Conservation (phyloP, 2,113 vertebrate species). For the Cinclus cinclus region DNA sequence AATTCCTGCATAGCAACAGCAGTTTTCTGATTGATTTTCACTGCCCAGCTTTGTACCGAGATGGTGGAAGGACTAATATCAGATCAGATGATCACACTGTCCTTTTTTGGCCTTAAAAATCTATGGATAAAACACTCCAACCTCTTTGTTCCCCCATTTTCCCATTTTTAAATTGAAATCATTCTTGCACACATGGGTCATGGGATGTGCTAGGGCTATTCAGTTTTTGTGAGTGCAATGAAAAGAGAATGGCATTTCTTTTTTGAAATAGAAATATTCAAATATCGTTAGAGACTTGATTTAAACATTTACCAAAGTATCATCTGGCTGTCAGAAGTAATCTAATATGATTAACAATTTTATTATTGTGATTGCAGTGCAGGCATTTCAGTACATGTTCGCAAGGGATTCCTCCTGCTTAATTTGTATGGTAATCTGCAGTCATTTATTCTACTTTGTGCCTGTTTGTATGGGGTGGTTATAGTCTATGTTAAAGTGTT, state of each 20-base stretch:
- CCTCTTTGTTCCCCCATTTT: not conserved
- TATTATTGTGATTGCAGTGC: not conserved
- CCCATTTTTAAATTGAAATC: not conserved
- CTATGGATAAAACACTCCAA: not conserved
- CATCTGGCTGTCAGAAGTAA: slow-evolving; percentile 12
- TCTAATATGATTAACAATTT: slow-evolving; percentile 12
- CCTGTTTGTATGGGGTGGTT: not conserved
- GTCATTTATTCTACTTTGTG: slow-evolving; percentile 24
- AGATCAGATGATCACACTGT: not conserved
- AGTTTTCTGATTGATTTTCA: not conserved
- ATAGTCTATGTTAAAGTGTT: not conserved
- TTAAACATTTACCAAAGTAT: not conserved
- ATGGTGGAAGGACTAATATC: not conserved
- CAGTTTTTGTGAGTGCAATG: not conserved
- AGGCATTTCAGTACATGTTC: not conserved
- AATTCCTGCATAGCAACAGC: not conserved
- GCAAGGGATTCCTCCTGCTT: not conserved
- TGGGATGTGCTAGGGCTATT: not conserved
- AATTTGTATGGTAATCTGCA: slow-evolving; percentile 49
- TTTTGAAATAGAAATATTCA: not conserved
- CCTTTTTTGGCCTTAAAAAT: not conserved
- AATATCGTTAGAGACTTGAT: not conserved
- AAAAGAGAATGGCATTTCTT: not conserved
- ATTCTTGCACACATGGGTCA: not conserved
- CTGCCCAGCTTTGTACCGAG: not conserved